phyloP scores from a whole-genome alignment of 1,140 invertebrate genomes.

The Sycophaga agraensis region DNA sequence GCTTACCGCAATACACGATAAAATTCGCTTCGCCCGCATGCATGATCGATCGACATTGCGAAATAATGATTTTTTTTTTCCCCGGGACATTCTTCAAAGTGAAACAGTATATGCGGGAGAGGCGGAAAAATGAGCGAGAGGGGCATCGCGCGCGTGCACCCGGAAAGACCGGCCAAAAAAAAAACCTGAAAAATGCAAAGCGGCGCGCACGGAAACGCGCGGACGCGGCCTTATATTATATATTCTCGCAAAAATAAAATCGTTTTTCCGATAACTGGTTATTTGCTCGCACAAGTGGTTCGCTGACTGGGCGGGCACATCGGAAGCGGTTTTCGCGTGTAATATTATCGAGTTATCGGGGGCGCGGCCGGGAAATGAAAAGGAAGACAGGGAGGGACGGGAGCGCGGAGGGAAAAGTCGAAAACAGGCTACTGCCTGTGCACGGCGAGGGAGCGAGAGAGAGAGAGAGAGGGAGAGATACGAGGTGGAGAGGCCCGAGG shows the following conservation, averaged over 20 bases:
- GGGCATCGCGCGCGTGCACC: not conserved
- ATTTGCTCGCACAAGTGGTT: slow-evolving; percentile 55
- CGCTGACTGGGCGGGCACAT: slow-evolving; percentile 54
- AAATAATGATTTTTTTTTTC: slow-evolving; percentile 24
- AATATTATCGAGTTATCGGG: slow-evolving; percentile 56
- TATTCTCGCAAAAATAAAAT: slow-evolving; percentile 47
- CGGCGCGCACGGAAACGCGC: slow-evolving; percentile 1
- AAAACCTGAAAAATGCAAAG: slow-evolving; percentile 14
- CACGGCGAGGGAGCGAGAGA: not conserved
- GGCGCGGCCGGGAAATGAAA: slow-evolving; percentile 22
- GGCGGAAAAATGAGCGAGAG: not conserved
- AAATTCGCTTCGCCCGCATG: slow-evolving; percentile 3
- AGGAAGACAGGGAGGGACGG: slow-evolving; percentile 11
- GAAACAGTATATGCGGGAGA: not conserved
- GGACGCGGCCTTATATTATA: slow-evolving; percentile 10
- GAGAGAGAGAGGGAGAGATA: not conserved
- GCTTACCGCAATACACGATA: slow-evolving; percentile 10
- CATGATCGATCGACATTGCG: slow-evolving; percentile 24
- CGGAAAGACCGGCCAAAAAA: not conserved
- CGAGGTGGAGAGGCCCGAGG: not conserved
- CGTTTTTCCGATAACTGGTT: slow-evolving; percentile 55
- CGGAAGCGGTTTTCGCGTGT: slow-evolving; percentile 54
- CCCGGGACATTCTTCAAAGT: no score
- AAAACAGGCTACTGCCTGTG: not conserved
- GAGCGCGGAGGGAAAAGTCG: not conserved